phyloP scores from a whole-genome alignment of 2,888 invertebrate genomes.

The Allygus modestus region DNA sequence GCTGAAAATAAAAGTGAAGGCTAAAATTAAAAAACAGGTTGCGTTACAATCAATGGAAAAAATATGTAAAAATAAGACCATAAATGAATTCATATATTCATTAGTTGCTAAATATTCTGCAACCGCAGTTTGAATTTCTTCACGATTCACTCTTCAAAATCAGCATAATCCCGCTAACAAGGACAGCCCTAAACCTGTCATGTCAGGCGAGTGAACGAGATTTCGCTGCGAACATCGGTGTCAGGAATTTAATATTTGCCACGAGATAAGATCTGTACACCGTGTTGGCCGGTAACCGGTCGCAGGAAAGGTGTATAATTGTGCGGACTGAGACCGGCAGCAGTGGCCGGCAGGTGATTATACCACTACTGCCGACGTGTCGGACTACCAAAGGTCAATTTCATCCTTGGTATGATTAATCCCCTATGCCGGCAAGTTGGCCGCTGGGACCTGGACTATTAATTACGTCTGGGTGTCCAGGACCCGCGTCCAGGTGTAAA shows the following conservation, averaged over 20 bases:
- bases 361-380: conserved; percentile 3
- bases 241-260: conserved; percentile 20
- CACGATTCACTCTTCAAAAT: neutral
- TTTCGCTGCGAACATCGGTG: conserved; percentile 7
- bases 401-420: conserved; percentile 56
- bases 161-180: conserved; percentile 20
- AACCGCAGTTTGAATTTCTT: neutral
- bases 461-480: conserved; percentile 27
- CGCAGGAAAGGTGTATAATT: conserved; percentile 31
- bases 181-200: neutral
- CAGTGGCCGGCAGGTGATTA: conserved; percentile 27
- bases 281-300: conserved; percentile 9
- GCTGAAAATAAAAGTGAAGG: no score
- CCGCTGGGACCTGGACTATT: conserved; percentile 22
- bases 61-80: neutral
- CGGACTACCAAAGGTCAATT: conserved; percentile 54
- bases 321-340: conserved; percentile 1
- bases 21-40: no score
- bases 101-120: neutral
- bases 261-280: conserved; percentile 16
- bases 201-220: neutral
- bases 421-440: neutral
- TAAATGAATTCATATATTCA: neutral
- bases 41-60: no score
- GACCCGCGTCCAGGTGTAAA: neutral